Conservation (phyloP, 1,140 invertebrate species). For the Nymphalis io region DNA sequence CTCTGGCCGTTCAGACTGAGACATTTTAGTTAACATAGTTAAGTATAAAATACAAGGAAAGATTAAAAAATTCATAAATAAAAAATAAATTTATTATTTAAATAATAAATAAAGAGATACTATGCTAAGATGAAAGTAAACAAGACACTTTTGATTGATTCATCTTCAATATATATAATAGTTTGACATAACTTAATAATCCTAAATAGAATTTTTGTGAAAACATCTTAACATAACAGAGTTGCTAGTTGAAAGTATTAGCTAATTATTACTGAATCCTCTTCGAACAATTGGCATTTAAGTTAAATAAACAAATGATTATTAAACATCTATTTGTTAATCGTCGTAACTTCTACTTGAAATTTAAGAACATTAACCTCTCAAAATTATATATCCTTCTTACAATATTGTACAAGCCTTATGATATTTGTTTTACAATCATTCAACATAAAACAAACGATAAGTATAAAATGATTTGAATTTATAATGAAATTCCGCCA, state of each 20-base stretch:
- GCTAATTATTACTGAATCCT: slow-evolving; percentile 29
- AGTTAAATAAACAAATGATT: slow-evolving; percentile 33
- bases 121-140: slow-evolving; percentile 19
- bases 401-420: background rate
- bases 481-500: too few species aligned
- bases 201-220: background rate
- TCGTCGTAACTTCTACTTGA: background rate
- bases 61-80: too few species aligned
- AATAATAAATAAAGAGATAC: background rate
- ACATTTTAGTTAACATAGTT: too few species aligned
- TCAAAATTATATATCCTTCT: background rate
- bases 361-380: slow-evolving; percentile 10
- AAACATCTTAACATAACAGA: background rate
- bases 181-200: background rate
- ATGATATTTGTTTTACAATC: background rate
- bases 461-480: too few species aligned
- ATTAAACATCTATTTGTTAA: background rate
- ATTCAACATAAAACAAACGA: too few species aligned
- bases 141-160: slow-evolving; percentile 12
- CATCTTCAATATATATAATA: too few species aligned
- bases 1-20: too few species aligned
- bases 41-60: too few species aligned
- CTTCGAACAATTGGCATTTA: slow-evolving; percentile 24
- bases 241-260: slow-evolving; percentile 22
- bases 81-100: too few species aligned